Evolutionary conservation across 2,113 vertebrate genomes (phyloP), one percentile per base, ranked within the genome.

Genomic region (Pluvialis apricaria): DNA sequence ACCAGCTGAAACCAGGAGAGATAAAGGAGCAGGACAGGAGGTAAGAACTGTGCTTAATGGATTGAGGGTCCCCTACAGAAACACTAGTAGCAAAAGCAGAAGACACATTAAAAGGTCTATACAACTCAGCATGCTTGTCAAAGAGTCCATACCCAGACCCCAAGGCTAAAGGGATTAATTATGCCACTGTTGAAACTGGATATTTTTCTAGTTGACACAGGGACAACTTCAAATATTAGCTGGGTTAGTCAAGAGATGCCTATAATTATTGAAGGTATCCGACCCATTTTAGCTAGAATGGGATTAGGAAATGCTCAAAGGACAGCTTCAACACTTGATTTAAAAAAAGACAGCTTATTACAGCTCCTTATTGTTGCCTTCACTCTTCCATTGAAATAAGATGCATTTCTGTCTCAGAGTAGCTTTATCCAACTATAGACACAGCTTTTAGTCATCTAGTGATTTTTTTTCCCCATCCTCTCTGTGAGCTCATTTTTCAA

Each of bases 381-480:
- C 40, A 52, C 2, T 73, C 10, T 34, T 58, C 26, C 15, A 55
- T 2, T 55, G 10, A 84, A 22, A 9, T 17, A 66, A 42, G 66
- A 71, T 10, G 5, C 2, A 76, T 62, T 75, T 31, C 11, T 51
- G 11, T 40, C n/a, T 24, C 32, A 13, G 44, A 25, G 21, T 2
- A 36, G 9, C 8, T n/a, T 51, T 60, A 80, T 22, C 25, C 14
- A 49, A 28, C 8, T 38, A 42, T 12, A 77, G 16, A 40, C 2
- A 21, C 1, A 40, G 20, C 36, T 73, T 65, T 61, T 9, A 52
- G 31, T 38, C 26, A 72, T 17, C 15, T 8, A 24, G 17, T 11
- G 6, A 11, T 0, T 14, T 8, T 54, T 1, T 0, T 2, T 0
- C 4, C 11, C 7, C 4, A 28, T 21, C 19, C 19, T 11, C 8